Evolutionary conservation across 2,888 invertebrate genomes (phyloP).

Genomic region (Copidosoma aretas): DNA sequence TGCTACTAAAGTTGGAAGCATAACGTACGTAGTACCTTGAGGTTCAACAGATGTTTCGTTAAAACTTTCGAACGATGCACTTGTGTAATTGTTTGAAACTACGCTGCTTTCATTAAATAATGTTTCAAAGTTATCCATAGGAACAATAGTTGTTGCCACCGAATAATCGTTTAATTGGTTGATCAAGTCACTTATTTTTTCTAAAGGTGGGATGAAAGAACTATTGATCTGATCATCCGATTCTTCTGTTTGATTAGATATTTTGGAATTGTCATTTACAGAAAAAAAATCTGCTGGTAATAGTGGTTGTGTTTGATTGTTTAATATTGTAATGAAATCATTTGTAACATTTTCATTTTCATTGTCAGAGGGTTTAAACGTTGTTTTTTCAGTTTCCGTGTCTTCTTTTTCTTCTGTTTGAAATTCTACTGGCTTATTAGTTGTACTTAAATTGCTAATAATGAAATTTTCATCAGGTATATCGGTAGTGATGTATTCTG

Average conservation of each 20-base stretch:
- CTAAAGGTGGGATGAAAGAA: conserved; percentile 28
- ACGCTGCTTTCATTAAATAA: conserved; percentile 19
- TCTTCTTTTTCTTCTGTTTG: conserved; percentile 9
- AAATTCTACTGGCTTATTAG: background rate
- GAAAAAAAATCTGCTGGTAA: conserved; percentile 19
- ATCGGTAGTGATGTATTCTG: conserved; percentile 1
- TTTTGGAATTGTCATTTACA: conserved; percentile 7
- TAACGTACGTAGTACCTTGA: conserved; percentile 21
- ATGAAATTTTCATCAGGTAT: background rate
- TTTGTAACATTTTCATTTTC: background rate
- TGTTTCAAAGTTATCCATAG: conserved; percentile 24
- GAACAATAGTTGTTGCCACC: conserved; percentile 30
- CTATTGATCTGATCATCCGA: conserved; percentile 13
- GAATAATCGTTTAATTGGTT: conserved; percentile 23
- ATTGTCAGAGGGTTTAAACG: background rate
- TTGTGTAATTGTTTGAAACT: background rate
- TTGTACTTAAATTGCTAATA: background rate
- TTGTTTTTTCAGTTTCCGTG: conserved; percentile 4
- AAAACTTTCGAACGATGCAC: conserved; percentile 20
- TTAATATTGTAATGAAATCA: background rate
- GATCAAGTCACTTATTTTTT: conserved; percentile 35
- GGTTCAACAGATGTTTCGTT: conserved; percentile 12
- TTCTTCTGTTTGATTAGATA: conserved; percentile 25
- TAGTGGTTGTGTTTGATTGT: no score
- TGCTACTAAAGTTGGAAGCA: conserved; percentile 12